Percentiles rank a stretch among this genome's conserved stretches.
These are phyloP conservation scores for Onychostruthus taczanowskii DNA, from an alignment of 2,113 vertebrate species.

Conservation along the genomic window DNA sequence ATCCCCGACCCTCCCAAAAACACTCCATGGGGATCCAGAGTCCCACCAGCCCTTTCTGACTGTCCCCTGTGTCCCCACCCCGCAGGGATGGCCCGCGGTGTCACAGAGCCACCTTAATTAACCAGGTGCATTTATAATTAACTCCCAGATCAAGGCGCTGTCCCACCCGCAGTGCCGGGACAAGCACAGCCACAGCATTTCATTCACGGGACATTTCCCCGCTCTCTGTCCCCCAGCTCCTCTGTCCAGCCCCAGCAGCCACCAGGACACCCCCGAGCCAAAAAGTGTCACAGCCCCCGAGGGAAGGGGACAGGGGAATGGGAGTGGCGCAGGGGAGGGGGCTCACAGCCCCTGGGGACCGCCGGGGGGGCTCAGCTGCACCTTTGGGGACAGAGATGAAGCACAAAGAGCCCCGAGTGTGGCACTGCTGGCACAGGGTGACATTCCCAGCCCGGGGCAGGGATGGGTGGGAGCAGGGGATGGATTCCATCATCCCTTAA, in stretches of 20 bases:
- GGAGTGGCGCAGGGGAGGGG: background rate
- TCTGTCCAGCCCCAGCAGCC: background rate
- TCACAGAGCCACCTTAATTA: background rate
- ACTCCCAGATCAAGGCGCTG: background rate
- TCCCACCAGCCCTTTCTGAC: background rate
- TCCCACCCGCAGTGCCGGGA: background rate
- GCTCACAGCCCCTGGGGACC: background rate
- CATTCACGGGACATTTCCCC: background rate
- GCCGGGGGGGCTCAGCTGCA: background rate
- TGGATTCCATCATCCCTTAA: background rate
- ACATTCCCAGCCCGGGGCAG: background rate
- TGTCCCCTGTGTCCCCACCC: background rate
- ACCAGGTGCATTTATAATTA: rapidly evolving
- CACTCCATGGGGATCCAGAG: background rate
- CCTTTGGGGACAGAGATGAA: background rate
- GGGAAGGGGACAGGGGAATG: background rate
- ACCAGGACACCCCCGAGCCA: background rate
- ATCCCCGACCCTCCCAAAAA: background rate
- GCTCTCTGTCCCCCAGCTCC: background rate
- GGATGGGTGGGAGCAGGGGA: background rate
- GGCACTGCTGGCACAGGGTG: background rate
- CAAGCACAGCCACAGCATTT: background rate
- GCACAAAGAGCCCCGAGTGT: background rate
- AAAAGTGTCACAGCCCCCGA: background rate
- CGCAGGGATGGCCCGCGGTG: background rate